Percentiles rank a stretch among this genome's conserved stretches.
Conservation (phyloP, 2,113 vertebrate species). For the Oenanthe oenanthe region DNA sequence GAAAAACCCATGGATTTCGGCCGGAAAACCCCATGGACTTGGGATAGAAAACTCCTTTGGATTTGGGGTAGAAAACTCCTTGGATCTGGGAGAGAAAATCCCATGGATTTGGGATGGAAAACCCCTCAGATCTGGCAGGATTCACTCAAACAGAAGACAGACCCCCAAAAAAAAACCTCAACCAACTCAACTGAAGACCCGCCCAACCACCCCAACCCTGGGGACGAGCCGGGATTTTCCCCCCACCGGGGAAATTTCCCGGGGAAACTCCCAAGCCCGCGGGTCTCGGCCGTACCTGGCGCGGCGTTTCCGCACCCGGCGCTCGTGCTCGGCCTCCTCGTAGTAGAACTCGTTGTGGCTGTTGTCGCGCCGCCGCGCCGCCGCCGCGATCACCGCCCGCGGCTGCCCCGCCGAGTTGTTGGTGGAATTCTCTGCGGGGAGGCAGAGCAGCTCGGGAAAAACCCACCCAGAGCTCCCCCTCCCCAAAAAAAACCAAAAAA, state of each 20-base stretch:
- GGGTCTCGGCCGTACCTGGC: constrained; percentile 78
- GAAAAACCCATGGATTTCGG: background rate
- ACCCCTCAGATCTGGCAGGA: accelerated
- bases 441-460: accelerated
- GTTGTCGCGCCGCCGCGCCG: constrained; percentile 90
- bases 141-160: accelerated
- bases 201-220: accelerated
- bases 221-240: accelerated
- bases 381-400: constrained; percentile 91
- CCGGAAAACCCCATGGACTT: no score
- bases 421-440: constrained; percentile 84
- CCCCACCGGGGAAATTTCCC: no score
- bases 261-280: accelerated
- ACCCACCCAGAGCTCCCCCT: accelerated
- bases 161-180: background rate
- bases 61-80: accelerated
- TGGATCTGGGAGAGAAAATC: background rate
- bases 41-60: accelerated
- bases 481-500: background rate
- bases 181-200: accelerated
- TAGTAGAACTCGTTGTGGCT: constrained; percentile 97
- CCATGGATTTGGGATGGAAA: background rate
- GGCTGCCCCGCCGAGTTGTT: constrained; percentile 93
- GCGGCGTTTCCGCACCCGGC: constrained; percentile 89
- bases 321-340: constrained; percentile 94